These are phyloP conservation scores for Engystomops pustulosus DNA, from an alignment of 2,113 vertebrate species.

Conservation along the genomic window DNA sequence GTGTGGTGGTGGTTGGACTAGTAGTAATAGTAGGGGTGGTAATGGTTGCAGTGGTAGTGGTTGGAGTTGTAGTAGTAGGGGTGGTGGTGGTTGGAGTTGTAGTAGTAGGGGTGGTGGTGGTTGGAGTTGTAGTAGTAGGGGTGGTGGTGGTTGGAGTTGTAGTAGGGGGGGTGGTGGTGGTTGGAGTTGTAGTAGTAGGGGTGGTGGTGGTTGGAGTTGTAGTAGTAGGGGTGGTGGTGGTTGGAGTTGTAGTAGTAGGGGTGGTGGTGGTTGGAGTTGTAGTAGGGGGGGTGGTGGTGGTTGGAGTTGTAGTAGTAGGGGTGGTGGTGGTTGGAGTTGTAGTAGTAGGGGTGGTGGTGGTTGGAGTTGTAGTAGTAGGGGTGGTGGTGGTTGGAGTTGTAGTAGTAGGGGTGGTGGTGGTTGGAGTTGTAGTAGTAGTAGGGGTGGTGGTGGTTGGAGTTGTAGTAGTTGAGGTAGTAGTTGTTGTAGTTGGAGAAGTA, in stretches of 20 bases:
- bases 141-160: background rate
- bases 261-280: too few relatives aligned
- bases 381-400: too few relatives aligned
- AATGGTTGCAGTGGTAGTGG: background rate
- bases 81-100: conserved; percentile 15
- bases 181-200: background rate
- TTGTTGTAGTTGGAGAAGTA: background rate
- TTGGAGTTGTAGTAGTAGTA: too few relatives aligned
- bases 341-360: too few relatives aligned
- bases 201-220: background rate
- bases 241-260: too few relatives aligned
- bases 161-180: background rate
- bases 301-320: too few relatives aligned
- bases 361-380: too few relatives aligned
- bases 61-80: background rate
- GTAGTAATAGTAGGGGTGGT: background rate
- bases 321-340: too few relatives aligned
- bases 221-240: background rate
- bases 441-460: too few relatives aligned
- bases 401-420: too few relatives aligned
- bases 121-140: background rate
- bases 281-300: too few relatives aligned
- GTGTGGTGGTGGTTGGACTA: background rate
- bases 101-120: background rate
- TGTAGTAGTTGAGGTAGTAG: background rate